Percentiles rank a stretch among this genome's conserved stretches.
These are phyloP conservation scores for Dorcus hopei DNA, from an alignment of 2,888 invertebrate species.

Conservation along the genomic window DNA sequence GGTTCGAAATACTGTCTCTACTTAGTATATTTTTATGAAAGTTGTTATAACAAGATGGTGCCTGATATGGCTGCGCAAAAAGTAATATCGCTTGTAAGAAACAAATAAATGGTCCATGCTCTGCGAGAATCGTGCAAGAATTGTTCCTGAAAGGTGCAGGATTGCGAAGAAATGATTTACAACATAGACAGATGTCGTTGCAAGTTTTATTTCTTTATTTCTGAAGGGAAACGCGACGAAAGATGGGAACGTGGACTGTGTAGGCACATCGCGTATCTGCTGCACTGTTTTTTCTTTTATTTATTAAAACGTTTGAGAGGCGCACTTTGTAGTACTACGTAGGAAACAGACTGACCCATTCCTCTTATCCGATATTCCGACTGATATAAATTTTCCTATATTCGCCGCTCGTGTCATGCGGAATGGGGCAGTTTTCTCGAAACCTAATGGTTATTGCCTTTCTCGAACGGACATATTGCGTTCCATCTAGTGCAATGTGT, in stretches of 20 bases:
- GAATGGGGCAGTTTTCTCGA: conserved; percentile 60
- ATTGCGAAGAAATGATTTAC: neutral
- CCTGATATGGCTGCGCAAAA: conserved; percentile 28
- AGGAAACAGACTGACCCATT: conserved; percentile 8
- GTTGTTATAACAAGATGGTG: conserved; percentile 25
- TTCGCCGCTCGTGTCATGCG: conserved; percentile 59
- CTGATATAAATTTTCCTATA: conserved; percentile 58
- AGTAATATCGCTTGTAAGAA: conserved; percentile 35
- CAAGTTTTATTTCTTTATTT: neutral
- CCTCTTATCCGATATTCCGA: conserved; percentile 24
- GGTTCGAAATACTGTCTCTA: conserved; percentile 13
- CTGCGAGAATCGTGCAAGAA: neutral
- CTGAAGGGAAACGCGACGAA: neutral
- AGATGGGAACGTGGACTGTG: neutral
- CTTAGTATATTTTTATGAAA: conserved; percentile 36
- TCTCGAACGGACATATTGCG: conserved; percentile 59
- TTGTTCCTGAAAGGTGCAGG: neutral
- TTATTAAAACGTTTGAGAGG: neutral
- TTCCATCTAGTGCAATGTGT: conserved; percentile 60
- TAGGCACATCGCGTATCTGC: neutral
- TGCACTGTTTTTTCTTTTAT: neutral
- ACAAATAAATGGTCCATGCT: conserved; percentile 32
- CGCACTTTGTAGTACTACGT: neutral
- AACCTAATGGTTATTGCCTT: conserved; percentile 62
- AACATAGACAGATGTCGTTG: neutral